These are phyloP conservation scores for Agrochola lota DNA, from an alignment of 2,888 invertebrate genomes.

Conservation along the genomic window DNA sequence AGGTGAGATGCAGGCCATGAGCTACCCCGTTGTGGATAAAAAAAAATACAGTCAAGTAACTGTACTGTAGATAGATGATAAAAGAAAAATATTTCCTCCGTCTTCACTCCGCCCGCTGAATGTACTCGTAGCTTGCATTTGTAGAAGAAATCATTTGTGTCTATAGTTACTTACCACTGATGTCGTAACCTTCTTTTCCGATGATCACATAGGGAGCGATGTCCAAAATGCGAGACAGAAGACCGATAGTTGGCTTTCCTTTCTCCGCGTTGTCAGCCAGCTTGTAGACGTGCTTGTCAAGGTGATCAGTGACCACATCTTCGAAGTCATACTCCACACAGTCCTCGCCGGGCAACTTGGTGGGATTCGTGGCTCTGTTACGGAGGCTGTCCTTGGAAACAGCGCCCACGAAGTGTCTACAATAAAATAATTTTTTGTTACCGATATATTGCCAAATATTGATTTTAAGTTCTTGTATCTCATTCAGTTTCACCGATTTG, in stretches of 20 bases:
- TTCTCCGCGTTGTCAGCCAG: conserved; percentile 76
- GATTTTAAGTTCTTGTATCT: not conserved
- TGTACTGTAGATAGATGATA: not conserved
- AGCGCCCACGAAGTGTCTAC: conserved; percentile 67
- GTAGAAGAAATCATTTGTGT: not conserved
- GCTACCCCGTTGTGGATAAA: no score
- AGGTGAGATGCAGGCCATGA: no score
- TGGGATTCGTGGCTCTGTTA: conserved; percentile 79
- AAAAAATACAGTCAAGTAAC: not conserved
- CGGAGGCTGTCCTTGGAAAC: conserved; percentile 86
- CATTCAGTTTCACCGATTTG: not conserved
- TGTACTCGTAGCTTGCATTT: not conserved
- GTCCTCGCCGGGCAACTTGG: conserved; percentile 59
- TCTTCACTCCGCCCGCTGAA: not conserved
- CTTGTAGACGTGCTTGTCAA: conserved; percentile 92
- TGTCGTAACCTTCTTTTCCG: conserved; percentile 59
- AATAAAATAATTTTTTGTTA: conserved; percentile 16
- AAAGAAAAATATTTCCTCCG: not conserved
- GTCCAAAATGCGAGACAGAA: conserved; percentile 93
- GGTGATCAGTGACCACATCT: conserved; percentile 81
- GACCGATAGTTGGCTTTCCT: conserved; percentile 90
- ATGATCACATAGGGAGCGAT: conserved; percentile 94
- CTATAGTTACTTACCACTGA: conserved; percentile 27
- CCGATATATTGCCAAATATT: not conserved
- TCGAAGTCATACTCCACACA: conserved; percentile 89